Base-by-base conservation (phyloP, 2,888 invertebrate species). In the Chironomus tentans region DNA sequence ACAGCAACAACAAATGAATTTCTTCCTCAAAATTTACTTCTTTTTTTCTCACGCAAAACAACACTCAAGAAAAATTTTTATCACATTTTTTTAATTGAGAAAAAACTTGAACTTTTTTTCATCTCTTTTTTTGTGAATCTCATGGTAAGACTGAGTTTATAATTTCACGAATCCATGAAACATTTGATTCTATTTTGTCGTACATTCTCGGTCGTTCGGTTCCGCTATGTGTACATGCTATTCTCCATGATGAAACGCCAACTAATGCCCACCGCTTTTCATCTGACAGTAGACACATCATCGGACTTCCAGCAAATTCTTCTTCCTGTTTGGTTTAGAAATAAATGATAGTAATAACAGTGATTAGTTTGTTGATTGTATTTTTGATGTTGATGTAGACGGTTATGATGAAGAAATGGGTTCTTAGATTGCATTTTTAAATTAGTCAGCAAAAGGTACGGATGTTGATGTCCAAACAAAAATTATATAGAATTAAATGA, bases 271-370 rank as follows among this genome's bases (percentile, higher is more conserved):
- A 95, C 80, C 87, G 89, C 78, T 88, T 89, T 28, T 87, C 88
- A 78, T 90, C 88, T 0, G 89, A 87, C 78, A 91, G 87, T 22
- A 92, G 87, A 80, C 95, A 95, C 81, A 93, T 88, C 86, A 95
- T 90, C 4, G 94, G 92, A 83, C 92, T 93, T 15, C 95, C 95
- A 6, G 94, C 93, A 79, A 92, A 91, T 84, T 94, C 94, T 85
- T 94, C 94, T 83, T 93, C 93, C 93, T 94, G n/a, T 71, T 38
- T 38, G 38, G 38, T 28, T 28, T 4, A 28, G 28, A 28, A 38
- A 10, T 4, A 5, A 28, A 28, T n/a, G n/a, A 28, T 28, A 5
- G 3, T 4, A 28, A 28, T 28, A 5, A 28, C 5, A 28, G 28
- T 28, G 5, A 28, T 28, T 28, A 28, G 5, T n/a, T n/a, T n/a